Base-by-base conservation (phyloP, 2,797 vertebrate species). In the Sarcophilus harrisii region DNA sequence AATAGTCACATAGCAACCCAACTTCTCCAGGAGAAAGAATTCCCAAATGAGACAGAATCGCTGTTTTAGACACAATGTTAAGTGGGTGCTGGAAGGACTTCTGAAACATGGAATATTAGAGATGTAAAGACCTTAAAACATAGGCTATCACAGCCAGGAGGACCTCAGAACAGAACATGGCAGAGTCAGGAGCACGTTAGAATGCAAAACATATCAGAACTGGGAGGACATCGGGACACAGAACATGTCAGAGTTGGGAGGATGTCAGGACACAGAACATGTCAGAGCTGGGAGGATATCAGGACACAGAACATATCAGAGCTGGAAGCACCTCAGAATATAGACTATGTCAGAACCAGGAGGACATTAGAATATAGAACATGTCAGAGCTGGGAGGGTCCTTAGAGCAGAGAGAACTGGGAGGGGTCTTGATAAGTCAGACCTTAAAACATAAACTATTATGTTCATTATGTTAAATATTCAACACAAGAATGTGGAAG, bases 1-100 rank as follows among this genome's bases (percentile, higher is more conserved):
- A 45, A 29, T 59, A 49, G 59, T 0, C 29, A 9, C 0, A 24
- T 0, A 1, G 27, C 38, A 81, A 45, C 38, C 38, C 0, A 0
- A 27, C n/a, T 10, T 81, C 38, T 27, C 73, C 18, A 45, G 73
- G 8, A 81, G 73, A 81, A 45, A 81, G 21, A 21, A 45, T 81
- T 11, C 38, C 73, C 21, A 27, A 81, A 38, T 10, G 73, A 45
- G 38, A 45, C 8, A 81, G n/a, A 38, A n/a, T 27, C 73, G 45
- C 73, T 81, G 21, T 45, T 81, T 81, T 27, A 45, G 21, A 81
- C 18, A 24, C 38, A 45, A n/a, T 45, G 8, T 45, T 81, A 45
- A 45, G 8, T 81, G n/a, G 73, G 21, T 81, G 38, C 38, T 59
- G 38, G 73, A 81, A 81, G 38, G 21, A 45, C 8, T 45, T 45